Evolutionary conservation across 2,113 vertebrate species (phyloP), one percentile per base, ranked within the genome.

Genomic region (Vulpes lagopus): DNA sequence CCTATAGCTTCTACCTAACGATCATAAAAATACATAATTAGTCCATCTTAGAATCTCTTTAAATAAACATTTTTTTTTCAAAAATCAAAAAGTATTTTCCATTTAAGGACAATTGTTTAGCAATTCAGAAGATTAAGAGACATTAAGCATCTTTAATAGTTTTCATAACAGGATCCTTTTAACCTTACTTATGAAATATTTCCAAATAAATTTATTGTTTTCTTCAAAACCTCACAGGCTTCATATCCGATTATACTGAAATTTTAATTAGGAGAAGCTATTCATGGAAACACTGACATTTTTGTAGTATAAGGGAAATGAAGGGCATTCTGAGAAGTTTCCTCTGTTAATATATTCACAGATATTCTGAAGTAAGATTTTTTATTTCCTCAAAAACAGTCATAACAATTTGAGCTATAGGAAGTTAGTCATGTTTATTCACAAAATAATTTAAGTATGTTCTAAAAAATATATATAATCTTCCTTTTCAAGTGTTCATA

Each of bases 241-340:
- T 96, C 64, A 17, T 22, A 9, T 60, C 49, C 95, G 35, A 84
- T 87, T 23, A 59, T 94, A 32, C 35, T 95, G 3, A 94, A 67
- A 49, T 53, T 95, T 84, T 4, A 79, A 14, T 55, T 73, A 64
- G 19, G 32, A 90, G 35, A 92, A 86, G 0, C 5, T 84, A 69
- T 83, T 96, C 30, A 76, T 49, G 1, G n/a, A 93, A 91, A 76
- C 20, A 92, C 11, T 82, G 30, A 93, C 15, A 95, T 88, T 86
- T 94, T 71, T 92, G 55, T 8, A 76, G 65, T 23, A 59, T 73
- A 79, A 62, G 62, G 67, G 57, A 74, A 71, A 78, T 32, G 30
- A 74, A 89, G 3, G 6, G 9, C 2, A 22, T 69, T 96, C 60
- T 84, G 53, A 96, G 51, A 92, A 73, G 65, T 96, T 86, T 79